A percentile compares a stretch with the other conserved stretches of the same genome.
These are phyloP conservation scores for Staurois parvus DNA, from an alignment of 2,797 vertebrate species.

Conservation along the genomic window DNA sequence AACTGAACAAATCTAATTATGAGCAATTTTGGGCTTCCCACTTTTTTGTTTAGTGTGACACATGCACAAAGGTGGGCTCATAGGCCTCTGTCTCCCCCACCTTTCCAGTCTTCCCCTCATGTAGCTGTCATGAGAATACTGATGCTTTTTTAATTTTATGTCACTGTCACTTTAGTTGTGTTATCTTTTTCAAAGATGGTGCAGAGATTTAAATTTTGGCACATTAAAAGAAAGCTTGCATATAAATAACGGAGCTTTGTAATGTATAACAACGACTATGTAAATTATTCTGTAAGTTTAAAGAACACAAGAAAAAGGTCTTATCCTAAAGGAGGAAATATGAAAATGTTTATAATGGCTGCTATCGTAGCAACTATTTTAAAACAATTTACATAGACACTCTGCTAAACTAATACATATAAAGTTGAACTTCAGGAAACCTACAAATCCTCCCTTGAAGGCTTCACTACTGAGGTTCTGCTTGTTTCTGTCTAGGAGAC, in stretches of 20 bases:
- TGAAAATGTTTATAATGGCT: too few relatives aligned
- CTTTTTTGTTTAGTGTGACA: constrained; percentile 42
- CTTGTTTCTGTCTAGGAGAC: too few relatives aligned
- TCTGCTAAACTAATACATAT: too few relatives aligned
- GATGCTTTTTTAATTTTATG: constrained; percentile 38
- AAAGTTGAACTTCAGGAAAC: too few relatives aligned
- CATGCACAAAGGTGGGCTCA: constrained; percentile 32
- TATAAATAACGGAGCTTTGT: not conserved
- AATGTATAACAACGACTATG: not conserved
- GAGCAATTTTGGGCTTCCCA: constrained; percentile 46
- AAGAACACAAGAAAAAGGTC: not conserved
- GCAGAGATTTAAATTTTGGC: not conserved
- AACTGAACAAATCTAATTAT: constrained; percentile 54
- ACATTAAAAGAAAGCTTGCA: constrained; percentile 8
- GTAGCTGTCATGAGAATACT: constrained; percentile 21
- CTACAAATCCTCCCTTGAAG: too few relatives aligned
- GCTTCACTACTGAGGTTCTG: too few relatives aligned
- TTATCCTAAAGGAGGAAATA: too few relatives aligned
- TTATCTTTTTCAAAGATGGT: not conserved
- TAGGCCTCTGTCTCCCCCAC: constrained; percentile 1
- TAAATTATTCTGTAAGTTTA: not conserved
- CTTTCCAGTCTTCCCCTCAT: not conserved
- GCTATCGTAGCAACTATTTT: too few relatives aligned
- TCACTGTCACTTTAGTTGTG: not conserved
- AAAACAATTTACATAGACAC: too few relatives aligned